Base-by-base conservation (phyloP, 2,797 vertebrate species). In the Poecilia velifera region DNA sequence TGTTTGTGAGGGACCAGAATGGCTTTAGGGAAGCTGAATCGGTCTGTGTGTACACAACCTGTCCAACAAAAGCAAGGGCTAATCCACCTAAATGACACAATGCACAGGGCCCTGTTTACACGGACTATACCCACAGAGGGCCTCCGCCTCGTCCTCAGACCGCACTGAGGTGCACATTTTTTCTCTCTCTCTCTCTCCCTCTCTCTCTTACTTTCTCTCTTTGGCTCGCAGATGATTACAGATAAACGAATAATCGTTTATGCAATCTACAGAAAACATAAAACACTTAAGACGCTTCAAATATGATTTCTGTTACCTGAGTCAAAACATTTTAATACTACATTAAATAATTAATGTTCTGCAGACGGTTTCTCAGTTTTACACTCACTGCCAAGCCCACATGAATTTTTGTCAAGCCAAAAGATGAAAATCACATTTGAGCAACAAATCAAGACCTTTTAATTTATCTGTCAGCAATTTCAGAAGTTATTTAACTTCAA, bases 41-140 rank as follows among this genome's bases (percentile, higher is more conserved):
- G 72, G 91, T 90, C 82, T 92, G 86, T 95, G 95, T 93, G 92
- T 89, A 91, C 91, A 91, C 91, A 90, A 87, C 88, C 83, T 83
- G 86, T 86, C 84, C 92, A 88, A 92, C 95, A 95, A 96, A 96
- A 90, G 91, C 84, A 76, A 85, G 80, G 93, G 88, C 90, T 96
- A 95, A 96, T 96, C 94, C 95, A 95, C 82, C 91, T 92, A 85
- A 91, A 94, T 91, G 88, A 89, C 92, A 95, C 95, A 95, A 95
- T 93, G 90, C 92, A 88, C 82, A 92, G 89, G 89, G 92, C 90
- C 92, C 85, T 95, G 95, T 95, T 95, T 95, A 95, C 94, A 95
- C 62, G 94, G 92, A 91, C 85, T 93, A 90, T 90, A 92, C 87
- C 81, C 89, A 90, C 87, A 82, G 76, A 91, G 93, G 92, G 87